A percentile compares a stretch with the other conserved stretches of the same genome.
Conservation (phyloP, 2,797 vertebrate genomes). For the Scolopax rusticola region DNA sequence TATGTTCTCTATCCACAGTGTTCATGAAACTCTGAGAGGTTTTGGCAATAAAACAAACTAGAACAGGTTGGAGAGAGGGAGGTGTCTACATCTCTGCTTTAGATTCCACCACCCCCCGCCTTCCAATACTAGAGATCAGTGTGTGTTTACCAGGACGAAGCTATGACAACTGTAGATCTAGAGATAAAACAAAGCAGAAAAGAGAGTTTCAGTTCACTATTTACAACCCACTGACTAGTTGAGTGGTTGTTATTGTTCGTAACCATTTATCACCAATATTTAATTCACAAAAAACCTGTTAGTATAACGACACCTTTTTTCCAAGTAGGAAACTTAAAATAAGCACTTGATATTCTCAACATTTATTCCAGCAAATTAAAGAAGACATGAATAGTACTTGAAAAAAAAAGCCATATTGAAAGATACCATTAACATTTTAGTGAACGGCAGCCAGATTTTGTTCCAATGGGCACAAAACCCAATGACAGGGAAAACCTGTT, state of each 20-base stretch:
- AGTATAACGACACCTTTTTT: not conserved
- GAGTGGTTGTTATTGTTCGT: not conserved
- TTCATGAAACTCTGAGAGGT: conserved; percentile 8
- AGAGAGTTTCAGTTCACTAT: not conserved
- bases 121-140: not conserved
- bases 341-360: not conserved
- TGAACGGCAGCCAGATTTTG: not conserved
- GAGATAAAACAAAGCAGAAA: not conserved
- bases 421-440: not conserved
- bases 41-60: conserved; percentile 27
- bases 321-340: not conserved
- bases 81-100: not conserved
- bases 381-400: not conserved
- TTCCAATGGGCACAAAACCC: not conserved
- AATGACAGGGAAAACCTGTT: not conserved
- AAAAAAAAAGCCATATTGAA: rapidly evolving
- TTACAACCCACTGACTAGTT: not conserved
- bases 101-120: not conserved
- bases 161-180: not conserved
- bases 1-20: not conserved
- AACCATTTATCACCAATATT: not conserved
- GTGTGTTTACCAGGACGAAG: not conserved
- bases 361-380: conserved; percentile 13
- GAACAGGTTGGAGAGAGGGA: not conserved
- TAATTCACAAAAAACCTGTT: not conserved